Percentiles rank a stretch among this genome's conserved stretches.
Evolutionary conservation across 2,113 vertebrate genomes (phyloP).

Genomic region (Speoplatyrhinus poulsoni): DNA sequence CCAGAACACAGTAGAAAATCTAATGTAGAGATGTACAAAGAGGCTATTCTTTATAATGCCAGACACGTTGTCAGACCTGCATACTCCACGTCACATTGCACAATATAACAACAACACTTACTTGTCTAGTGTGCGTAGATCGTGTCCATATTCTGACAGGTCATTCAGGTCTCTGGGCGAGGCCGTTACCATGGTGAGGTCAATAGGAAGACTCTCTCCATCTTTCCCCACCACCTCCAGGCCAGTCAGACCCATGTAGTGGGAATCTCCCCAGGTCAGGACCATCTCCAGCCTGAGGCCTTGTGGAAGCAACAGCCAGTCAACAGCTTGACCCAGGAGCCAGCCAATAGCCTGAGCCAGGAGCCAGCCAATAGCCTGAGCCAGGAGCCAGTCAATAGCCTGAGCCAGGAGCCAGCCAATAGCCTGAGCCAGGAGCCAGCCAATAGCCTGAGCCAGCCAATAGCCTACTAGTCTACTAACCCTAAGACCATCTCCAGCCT

Average conservation of each 20-base stretch:
- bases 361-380: no score
- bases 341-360: no score
- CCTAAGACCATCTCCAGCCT: no score
- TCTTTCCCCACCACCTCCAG: constrained; percentile 89
- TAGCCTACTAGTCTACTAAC: no score
- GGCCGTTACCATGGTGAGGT: constrained; percentile 80
- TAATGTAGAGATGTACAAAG: not conserved
- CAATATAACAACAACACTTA: constrained; percentile 54
- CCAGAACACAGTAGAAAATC: not conserved
- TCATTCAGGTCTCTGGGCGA: constrained; percentile 87
- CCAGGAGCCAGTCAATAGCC: no score
- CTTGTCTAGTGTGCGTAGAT: constrained; percentile 90
- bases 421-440: no score
- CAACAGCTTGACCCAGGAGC: no score
- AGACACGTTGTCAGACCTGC: no score
- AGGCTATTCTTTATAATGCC: no score
- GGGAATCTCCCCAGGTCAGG: constrained; percentile 89
- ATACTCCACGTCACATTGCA: no score
- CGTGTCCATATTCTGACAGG: constrained; percentile 82
- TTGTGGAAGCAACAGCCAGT: constrained; percentile 44
- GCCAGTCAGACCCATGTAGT: constrained; percentile 91
- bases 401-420: no score
- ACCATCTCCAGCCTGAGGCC: constrained; percentile 87
- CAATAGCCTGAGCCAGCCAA: no score
- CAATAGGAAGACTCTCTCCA: constrained; percentile 83